phyloP scores from a whole-genome alignment of 1,140 invertebrate species.

The Cardiocondyla obscurior region DNA sequence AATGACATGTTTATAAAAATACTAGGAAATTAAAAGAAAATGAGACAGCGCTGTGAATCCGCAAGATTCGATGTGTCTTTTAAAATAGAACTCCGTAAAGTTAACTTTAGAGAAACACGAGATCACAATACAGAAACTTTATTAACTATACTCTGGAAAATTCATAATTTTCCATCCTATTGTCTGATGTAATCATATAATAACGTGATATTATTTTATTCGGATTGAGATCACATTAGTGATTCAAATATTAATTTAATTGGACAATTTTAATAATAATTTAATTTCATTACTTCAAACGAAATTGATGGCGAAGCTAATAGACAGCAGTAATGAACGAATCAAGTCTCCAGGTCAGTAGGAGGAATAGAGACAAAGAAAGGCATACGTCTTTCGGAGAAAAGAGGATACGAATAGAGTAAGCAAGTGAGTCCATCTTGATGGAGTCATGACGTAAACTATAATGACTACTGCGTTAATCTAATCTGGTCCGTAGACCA shows the following conservation, averaged over 20 bases:
- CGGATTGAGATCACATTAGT: not conserved
- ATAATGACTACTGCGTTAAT: slow-evolving; percentile 72
- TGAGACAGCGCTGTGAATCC: slow-evolving; percentile 11
- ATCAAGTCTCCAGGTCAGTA: slow-evolving; percentile 48
- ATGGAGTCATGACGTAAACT: slow-evolving; percentile 63
- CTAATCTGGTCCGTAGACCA: slow-evolving; percentile 67
- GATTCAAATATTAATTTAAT: too few species aligned
- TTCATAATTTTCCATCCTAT: not conserved
- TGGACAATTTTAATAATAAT: too few species aligned
- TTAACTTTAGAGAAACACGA: slow-evolving; percentile 24
- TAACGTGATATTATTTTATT: not conserved
- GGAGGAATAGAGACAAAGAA: slow-evolving; percentile 11
- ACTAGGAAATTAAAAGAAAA: too few species aligned
- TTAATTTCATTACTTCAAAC: too few species aligned
- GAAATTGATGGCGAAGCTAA: slow-evolving; percentile 23
- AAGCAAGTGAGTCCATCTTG: slow-evolving; percentile 47
- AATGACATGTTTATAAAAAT: slow-evolving; percentile 22
- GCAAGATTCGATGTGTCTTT: too few species aligned
- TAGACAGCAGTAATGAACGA: slow-evolving; percentile 48
- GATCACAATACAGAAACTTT: slow-evolving; percentile 5
- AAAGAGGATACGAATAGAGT: not conserved
- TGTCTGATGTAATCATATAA: not conserved
- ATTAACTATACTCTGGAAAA: not conserved
- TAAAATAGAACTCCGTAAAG: not conserved
- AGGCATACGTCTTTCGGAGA: slow-evolving; percentile 15